Evolutionary conservation across 1,140 invertebrate genomes (phyloP).

Genomic region (Linepithema humile): DNA sequence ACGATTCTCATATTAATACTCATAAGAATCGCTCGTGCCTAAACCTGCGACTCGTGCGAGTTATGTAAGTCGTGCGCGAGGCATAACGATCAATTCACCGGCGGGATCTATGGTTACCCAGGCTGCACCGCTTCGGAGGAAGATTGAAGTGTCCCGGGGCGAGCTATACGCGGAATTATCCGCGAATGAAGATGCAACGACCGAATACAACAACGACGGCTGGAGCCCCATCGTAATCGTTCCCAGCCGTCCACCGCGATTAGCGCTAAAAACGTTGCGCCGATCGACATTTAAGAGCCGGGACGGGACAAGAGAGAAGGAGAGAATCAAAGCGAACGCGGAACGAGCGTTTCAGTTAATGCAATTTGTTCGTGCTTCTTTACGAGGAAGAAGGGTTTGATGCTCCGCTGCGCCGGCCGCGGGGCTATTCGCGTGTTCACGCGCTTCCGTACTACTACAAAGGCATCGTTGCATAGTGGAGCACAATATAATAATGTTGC

Average conservation of each 20-base stretch:
- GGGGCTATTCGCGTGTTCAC: slow-evolving; percentile 19
- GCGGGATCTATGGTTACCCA: slow-evolving; percentile 53
- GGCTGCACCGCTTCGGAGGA: slow-evolving; percentile 9
- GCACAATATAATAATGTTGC: slow-evolving; percentile 54
- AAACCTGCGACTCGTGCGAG: slow-evolving; percentile 33
- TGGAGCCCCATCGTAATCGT: background rate
- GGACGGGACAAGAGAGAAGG: background rate
- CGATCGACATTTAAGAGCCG: background rate
- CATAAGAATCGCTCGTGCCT: slow-evolving; percentile 47
- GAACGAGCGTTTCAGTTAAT: slow-evolving; percentile 31
- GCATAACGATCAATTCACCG: slow-evolving; percentile 43
- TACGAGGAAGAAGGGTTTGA: slow-evolving; percentile 38
- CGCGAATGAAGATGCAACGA: slow-evolving; percentile 57
- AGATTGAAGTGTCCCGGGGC: slow-evolving; percentile 57
- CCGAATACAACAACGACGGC: slow-evolving; percentile 54
- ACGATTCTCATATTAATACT: slow-evolving; percentile 44
- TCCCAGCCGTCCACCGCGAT: slow-evolving; percentile 10
- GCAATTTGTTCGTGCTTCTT: slow-evolving; percentile 57
- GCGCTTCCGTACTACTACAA: slow-evolving; percentile 47
- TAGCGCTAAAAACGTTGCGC: slow-evolving; percentile 54
- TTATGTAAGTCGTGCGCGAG: slow-evolving; percentile 52
- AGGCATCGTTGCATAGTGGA: background rate
- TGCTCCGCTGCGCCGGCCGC: slow-evolving; percentile 49
- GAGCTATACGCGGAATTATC: slow-evolving; percentile 29
- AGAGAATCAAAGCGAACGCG: background rate